Percentiles rank a stretch among this genome's conserved stretches.
These are phyloP conservation scores for Brachyptera risi DNA, from an alignment of 2,888 invertebrate species.

Conservation along the genomic window DNA sequence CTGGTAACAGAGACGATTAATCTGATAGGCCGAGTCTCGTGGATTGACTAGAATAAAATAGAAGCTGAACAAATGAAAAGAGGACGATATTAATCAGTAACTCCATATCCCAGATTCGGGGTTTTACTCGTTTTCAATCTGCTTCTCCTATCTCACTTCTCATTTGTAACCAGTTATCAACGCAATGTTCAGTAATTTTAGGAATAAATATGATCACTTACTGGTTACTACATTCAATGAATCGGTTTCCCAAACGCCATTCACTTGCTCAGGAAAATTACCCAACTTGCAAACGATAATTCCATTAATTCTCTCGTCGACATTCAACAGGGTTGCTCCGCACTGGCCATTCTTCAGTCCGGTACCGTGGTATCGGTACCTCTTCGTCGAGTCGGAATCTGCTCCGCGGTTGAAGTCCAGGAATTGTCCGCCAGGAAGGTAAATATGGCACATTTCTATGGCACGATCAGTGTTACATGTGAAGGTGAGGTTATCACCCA, in stretches of 20 bases:
- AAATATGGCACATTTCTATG: slow-evolving; percentile 9
- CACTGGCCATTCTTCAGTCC: slow-evolving; percentile 9
- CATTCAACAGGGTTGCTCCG: neutral
- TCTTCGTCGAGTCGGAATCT: neutral
- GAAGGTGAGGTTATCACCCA: neutral
- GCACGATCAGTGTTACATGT: neutral
- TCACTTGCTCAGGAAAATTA: neutral
- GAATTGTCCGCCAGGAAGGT: neutral
- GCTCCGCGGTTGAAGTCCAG: slow-evolving; percentile 12
- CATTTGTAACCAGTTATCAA: too few species aligned
- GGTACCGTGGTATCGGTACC: neutral
- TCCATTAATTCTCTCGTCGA: neutral
- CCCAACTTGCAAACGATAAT: slow-evolving; percentile 7
- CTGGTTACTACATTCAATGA: neutral
- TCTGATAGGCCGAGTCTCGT: too few species aligned
- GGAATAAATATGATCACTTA: too few species aligned
- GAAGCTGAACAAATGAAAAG: too few species aligned
- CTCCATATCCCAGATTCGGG: too few species aligned
- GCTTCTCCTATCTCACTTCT: too few species aligned
- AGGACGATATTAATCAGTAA: too few species aligned
- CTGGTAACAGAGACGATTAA: too few species aligned
- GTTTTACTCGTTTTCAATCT: too few species aligned
- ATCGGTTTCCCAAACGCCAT: slow-evolving; percentile 7
- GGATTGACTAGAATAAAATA: too few species aligned
- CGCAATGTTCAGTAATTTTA: too few species aligned